These are phyloP conservation scores for Ptychadena robeensis DNA, from an alignment of 2,797 vertebrate species.

Conservation along the genomic window DNA sequence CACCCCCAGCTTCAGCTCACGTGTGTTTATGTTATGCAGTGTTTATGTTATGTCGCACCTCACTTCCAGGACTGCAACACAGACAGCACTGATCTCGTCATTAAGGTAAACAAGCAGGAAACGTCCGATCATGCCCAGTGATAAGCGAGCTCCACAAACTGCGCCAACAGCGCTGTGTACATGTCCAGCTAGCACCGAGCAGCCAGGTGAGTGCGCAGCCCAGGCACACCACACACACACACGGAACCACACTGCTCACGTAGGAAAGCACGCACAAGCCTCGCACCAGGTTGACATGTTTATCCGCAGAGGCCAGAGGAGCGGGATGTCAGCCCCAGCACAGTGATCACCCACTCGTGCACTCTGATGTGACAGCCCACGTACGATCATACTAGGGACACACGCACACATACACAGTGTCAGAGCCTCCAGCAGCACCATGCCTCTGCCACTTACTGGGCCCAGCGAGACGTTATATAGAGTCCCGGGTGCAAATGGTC, in stretches of 20 bases:
- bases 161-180: background rate
- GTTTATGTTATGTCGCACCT: background rate
- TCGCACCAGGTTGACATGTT: background rate
- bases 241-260: background rate
- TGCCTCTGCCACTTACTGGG: slow-evolving; percentile 48
- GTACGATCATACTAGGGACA: too few species aligned
- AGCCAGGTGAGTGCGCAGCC: background rate
- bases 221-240: too few species aligned
- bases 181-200: background rate
- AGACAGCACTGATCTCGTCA: background rate
- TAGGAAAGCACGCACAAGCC: background rate
- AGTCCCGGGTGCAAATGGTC: slow-evolving; percentile 25
- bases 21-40: background rate
- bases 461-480: slow-evolving; percentile 23
- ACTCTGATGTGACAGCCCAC: too few species aligned
- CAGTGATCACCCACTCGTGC: too few species aligned
- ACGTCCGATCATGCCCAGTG: background rate
- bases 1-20: background rate
- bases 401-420: background rate
- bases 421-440: background rate
- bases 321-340: background rate
- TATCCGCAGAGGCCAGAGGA: slow-evolving; percentile 44
- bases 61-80: background rate
- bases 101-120: background rate
- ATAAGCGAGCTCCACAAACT: background rate